phyloP scores from a whole-genome alignment of 2,113 vertebrate species.

The Mohoua ochrocephala region DNA sequence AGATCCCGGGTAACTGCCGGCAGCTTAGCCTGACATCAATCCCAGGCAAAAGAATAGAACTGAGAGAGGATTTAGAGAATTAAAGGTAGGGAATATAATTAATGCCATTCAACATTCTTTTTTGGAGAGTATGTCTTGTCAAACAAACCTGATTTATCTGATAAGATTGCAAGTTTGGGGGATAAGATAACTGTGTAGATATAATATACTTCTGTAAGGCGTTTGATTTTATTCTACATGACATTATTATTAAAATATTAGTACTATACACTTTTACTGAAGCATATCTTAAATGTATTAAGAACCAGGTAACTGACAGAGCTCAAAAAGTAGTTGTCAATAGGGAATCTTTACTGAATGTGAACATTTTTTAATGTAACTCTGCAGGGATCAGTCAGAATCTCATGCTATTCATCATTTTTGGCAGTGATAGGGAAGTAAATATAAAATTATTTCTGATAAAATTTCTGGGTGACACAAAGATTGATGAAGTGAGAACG shows the following conservation, averaged over 20 bases:
- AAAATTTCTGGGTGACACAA: conserved; percentile 8
- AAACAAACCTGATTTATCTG: conserved; percentile 49
- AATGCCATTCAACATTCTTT: conserved; percentile 53
- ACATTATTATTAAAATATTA: conserved; percentile 65
- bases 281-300: conserved; percentile 22
- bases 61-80: conserved; percentile 41
- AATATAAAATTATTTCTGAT: conserved; percentile 47
- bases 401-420: conserved; percentile 24
- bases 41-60: conserved; percentile 18
- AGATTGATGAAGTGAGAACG: background rate
- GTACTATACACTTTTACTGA: conserved; percentile 24
- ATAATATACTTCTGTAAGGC: conserved; percentile 40
- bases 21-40: conserved; percentile 24
- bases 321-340: conserved; percentile 54
- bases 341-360: conserved; percentile 45
- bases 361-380: conserved; percentile 9
- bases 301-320: conserved; percentile 36
- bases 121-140: conserved; percentile 54
- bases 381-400: conserved; percentile 36
- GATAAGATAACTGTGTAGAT: conserved; percentile 40
- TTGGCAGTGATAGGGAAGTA: conserved; percentile 43
- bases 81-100: conserved; percentile 56
- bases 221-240: conserved; percentile 60
- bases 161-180: conserved; percentile 54
- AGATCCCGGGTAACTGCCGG: background rate